Base-by-base conservation (phyloP, 2,113 vertebrate species). In the Vulpes vulpes region DNA sequence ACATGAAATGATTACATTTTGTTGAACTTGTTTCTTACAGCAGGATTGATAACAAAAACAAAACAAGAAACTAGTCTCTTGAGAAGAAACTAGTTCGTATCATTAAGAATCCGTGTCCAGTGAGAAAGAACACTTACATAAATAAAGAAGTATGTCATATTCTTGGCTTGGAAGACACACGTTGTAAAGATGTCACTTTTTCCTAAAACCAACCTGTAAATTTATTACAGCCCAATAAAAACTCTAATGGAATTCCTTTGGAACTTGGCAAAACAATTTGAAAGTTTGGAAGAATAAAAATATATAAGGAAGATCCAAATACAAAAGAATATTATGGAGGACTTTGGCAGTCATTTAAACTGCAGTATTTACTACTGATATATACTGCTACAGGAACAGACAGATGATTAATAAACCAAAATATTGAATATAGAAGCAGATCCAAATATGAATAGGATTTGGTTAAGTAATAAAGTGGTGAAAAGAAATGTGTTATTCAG, bases 401-500 rank as follows among this genome's bases (percentile, higher is more conserved):
- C 23, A 94, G 64, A 80, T 64, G 59, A 85, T 51, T 11, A 79
- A 6, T 65, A n/a, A 89, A 69, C 64, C 65, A 94, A 94, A 91
- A 85, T 57, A 69, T 19, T 69, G 59, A 89, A 43, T 35, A 88
- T 10, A 93, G 62, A 87, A 84, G 23, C 32, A 62, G 23, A 81
- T 95, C 43, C 73, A 86, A 78, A 78, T 90, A 71, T 49, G 55
- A 95, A 76, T 30, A 30, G 11, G 12, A 60, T 22, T 80, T 57
- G 83, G 55, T 65, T 93, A 25, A 51, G 43, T 93, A 81, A 94
- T n/a, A 81, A 95, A 71, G 22, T 57, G 23, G 53, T 80, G 38
- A 83, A 84, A 88, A 96, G 67, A 83, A 94, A 76, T 55, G 27
- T 86, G 71, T 65, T 95, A 90, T 60, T 96, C 71, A 84, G 59